Evolutionary conservation across 2,888 invertebrate genomes (phyloP), one percentile per base, ranked within the genome.

Genomic region (Drosophila prolongata): DNA sequence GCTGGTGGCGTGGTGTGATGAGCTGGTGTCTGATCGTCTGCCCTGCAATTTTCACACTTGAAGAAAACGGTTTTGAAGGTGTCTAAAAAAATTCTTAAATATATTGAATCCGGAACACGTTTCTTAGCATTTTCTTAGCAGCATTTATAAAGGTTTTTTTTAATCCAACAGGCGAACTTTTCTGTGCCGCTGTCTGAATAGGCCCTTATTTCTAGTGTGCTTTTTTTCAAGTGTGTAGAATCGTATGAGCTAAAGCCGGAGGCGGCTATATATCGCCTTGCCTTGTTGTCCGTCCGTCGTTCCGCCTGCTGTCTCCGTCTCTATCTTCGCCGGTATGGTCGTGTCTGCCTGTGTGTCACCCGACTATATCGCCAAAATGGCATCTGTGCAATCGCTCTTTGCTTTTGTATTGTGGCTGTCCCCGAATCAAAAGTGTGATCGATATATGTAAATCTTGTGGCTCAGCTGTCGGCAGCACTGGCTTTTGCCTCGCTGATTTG

Each of bases 391-490:
- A 73, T 77, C 61, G 60, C 61, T 44, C 61, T 35, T 42, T 70
- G 43, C 30, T 67, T 47, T 62, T 35, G 34, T 68, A 59, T 13
- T 62, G 53, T 8, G 74, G 59, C 38, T 75, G 40, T 46, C 42
- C 30, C 30, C 3, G 85, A 87, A 89, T 89, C 87, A 89, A 87
- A 84, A 87, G 82, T 87, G 89, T 87, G 87, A 89, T 89, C 80
- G 85, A 89, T 86, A 87, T 87, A 89, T 86, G 85, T 87, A 81
- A 86, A 84, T 80, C 76, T 76, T 67, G 78, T 68, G 86, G 35
- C 70, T 87, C 86, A 87, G 88, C 82, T 85, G 87, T 79, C 82
- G 80, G 64, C 60, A 67, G 40, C 14, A 24, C 5, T 47, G 46
- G 40, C 30, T 30, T 44, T 46, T 24, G 24, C 38, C 44, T 16